Percentiles rank a stretch among this genome's conserved stretches.
Evolutionary conservation across 2,797 vertebrate species (phyloP).

Genomic region (Brachyalestes nurse): DNA sequence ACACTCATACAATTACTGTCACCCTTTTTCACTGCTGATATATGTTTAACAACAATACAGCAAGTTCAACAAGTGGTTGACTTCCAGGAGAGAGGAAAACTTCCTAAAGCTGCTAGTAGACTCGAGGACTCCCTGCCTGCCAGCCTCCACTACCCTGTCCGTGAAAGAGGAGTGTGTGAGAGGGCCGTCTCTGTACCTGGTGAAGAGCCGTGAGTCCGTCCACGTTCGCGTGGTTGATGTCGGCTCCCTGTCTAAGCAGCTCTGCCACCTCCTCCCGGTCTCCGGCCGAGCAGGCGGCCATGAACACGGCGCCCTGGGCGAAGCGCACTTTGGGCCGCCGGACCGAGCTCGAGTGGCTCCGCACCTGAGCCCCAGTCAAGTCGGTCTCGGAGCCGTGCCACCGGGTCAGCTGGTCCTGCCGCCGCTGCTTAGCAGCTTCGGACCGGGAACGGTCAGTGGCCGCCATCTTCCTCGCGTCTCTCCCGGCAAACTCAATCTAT

Average conservation of each 20-base stretch:
- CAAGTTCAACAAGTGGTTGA: constrained; percentile 1
- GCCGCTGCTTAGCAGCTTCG: constrained; percentile 85
- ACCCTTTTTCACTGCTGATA: not conserved
- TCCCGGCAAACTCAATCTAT: constrained; percentile 75
- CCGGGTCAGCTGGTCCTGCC: constrained; percentile 84
- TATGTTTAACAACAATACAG: not conserved
- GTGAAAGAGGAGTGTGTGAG: not conserved
- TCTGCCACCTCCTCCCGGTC: constrained; percentile 85
- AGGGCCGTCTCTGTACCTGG: constrained; percentile 70
- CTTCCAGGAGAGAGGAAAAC: not conserved
- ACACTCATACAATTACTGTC: not conserved
- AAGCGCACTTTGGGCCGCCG: constrained; percentile 80
- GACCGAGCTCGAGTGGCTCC: constrained; percentile 61
- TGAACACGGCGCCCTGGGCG: constrained; percentile 86
- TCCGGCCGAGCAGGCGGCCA: constrained; percentile 87
- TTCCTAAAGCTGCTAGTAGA: too few relatives aligned
- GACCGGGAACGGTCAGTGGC: constrained; percentile 87
- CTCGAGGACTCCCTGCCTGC: too few relatives aligned
- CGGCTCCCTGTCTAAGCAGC: constrained; percentile 82
- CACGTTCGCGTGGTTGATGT: constrained; percentile 86
- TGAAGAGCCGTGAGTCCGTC: constrained; percentile 87
- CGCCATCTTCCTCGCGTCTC: constrained; percentile 81
- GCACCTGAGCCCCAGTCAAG: constrained; percentile 66
- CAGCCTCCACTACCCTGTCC: not conserved
- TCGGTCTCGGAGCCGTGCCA: constrained; percentile 85